Percentiles rank a stretch among this genome's conserved stretches.
These are phyloP conservation scores for Ptychoptera albimana DNA, from an alignment of 2,888 invertebrate species.

Conservation along the genomic window DNA sequence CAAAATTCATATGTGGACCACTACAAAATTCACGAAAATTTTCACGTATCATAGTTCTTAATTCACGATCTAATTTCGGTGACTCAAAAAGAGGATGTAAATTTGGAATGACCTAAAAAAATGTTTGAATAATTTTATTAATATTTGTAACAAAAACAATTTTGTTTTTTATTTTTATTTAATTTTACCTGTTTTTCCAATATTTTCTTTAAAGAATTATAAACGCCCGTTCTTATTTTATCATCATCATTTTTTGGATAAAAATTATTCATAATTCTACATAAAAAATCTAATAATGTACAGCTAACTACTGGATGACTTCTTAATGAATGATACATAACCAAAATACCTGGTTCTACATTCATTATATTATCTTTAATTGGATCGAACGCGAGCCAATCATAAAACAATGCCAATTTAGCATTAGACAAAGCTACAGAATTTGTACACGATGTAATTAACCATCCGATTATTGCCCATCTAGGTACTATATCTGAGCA, in stretches of 20 bases:
- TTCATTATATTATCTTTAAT: slow-evolving; percentile 54
- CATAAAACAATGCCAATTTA: slow-evolving; percentile 49
- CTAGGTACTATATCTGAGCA: slow-evolving; percentile 52
- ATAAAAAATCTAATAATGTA: slow-evolving; percentile 49
- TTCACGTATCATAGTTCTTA: slow-evolving; percentile 64
- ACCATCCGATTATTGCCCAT: slow-evolving; percentile 57
- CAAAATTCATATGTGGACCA: slow-evolving; percentile 8
- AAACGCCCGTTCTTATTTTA: slow-evolving; percentile 30
- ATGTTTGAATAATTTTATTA: not conserved
- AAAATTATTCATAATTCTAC: slow-evolving; percentile 38
- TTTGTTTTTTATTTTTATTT: not conserved
- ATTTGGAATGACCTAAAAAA: slow-evolving; percentile 36
- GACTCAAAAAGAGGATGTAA: slow-evolving; percentile 40
- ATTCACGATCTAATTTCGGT: slow-evolving; percentile 45
- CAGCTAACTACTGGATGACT: slow-evolving; percentile 48
- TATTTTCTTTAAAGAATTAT: slow-evolving; percentile 28
- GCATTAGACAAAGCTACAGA: slow-evolving; percentile 49
- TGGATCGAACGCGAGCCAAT: slow-evolving; percentile 55
- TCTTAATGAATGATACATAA: slow-evolving; percentile 51
- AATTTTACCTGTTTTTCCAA: slow-evolving; percentile 54
- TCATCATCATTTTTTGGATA: slow-evolving; percentile 29
- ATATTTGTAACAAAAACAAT: slow-evolving; percentile 12
- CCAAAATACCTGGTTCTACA: slow-evolving; percentile 50
- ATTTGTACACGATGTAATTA: slow-evolving; percentile 48
- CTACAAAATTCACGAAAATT: slow-evolving; percentile 72